phyloP scores from a whole-genome alignment of 2,888 invertebrate genomes.

The Gibbula magus region DNA sequence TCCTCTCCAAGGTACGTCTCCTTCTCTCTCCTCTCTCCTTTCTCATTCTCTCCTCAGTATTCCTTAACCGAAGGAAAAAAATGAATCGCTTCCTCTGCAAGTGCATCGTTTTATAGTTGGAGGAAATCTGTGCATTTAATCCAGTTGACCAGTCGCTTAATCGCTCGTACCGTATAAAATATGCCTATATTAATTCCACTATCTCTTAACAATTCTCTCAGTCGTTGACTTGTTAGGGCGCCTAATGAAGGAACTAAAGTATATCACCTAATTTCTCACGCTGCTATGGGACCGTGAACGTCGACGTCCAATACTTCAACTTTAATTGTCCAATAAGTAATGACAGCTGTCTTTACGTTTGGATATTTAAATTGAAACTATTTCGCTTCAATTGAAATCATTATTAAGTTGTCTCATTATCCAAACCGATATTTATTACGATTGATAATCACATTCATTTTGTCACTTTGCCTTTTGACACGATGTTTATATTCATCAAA shows the following conservation, averaged over 20 bases:
- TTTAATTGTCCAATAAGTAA: background rate
- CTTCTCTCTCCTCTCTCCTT: slow-evolving; percentile 6
- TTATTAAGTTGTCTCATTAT: no score
- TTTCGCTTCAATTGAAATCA: no score
- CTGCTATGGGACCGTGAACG: background rate
- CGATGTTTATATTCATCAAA: no score
- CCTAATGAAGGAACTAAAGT: background rate
- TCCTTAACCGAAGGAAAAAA: no score
- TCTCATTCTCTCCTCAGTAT: background rate
- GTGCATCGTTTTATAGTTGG: no score
- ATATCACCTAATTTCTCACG: background rate
- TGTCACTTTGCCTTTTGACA: no score
- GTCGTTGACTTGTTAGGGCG: background rate
- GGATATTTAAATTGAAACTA: no score
- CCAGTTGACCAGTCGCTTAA: slow-evolving; percentile 9
- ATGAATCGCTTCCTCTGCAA: no score
- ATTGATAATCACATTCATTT: no score
- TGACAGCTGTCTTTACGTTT: no score
- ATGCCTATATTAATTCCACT: slow-evolving; percentile 25
- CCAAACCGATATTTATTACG: no score
- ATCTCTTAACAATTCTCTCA: slow-evolving; percentile 15
- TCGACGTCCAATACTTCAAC: background rate
- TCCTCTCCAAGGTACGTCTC: background rate
- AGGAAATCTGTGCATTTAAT: background rate
- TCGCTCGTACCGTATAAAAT: slow-evolving; percentile 25